A percentile compares a stretch with the other conserved stretches of the same genome.
Conservation (phyloP, 2,113 vertebrate genomes). For the Pelobates fuscus region DNA sequence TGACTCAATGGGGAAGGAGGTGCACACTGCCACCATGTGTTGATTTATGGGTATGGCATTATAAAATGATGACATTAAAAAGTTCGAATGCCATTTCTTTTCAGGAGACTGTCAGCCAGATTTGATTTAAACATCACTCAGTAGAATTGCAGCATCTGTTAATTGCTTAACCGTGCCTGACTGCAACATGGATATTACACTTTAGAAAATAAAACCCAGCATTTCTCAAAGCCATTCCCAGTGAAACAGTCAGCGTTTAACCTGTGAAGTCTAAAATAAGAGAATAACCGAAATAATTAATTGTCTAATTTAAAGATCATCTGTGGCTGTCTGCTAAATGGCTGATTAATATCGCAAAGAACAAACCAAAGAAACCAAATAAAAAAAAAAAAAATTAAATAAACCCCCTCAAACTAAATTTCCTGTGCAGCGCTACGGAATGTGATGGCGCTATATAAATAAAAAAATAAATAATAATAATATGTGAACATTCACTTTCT, state of each 20-base stretch:
- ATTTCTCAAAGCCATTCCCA: background rate
- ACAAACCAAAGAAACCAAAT: too few species aligned
- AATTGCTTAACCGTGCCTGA: conserved; percentile 28
- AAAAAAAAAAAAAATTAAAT: too few species aligned
- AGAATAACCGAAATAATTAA: background rate
- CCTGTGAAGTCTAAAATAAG: background rate
- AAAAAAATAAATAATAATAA: too few species aligned
- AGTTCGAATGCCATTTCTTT: background rate
- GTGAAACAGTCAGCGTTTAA: background rate
- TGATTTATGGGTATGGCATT: conserved; percentile 2
- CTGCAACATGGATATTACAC: conserved; percentile 1
- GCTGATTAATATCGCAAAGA: background rate
- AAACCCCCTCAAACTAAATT: too few species aligned
- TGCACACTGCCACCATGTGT: conserved; percentile 45
- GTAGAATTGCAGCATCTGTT: conserved; percentile 26
- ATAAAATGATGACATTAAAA: conserved; percentile 11
- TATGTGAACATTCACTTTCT: too few species aligned
- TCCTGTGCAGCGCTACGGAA: too few species aligned
- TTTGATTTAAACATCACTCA: conserved; percentile 37
- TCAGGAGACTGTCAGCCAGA: conserved; percentile 6
- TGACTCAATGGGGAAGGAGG: background rate
- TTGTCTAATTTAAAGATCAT: background rate
- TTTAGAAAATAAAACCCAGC: background rate
- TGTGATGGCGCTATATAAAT: too few species aligned
- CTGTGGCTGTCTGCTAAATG: background rate